Evolutionary conservation across 2,888 invertebrate genomes (phyloP).

Genomic region (Tanytarsus gracilentus): DNA sequence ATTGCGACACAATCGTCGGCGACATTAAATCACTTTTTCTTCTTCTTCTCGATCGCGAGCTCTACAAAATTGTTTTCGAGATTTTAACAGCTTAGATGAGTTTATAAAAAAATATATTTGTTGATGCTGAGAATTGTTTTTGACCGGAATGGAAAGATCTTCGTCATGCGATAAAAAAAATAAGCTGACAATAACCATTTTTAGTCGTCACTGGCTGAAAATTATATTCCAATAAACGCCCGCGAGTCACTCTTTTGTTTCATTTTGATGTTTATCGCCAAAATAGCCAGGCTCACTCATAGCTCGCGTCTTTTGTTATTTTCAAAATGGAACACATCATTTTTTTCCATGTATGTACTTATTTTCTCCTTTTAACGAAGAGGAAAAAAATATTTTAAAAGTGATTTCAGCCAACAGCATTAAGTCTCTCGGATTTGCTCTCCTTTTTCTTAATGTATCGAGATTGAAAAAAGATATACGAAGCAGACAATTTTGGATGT

Average conservation of each 20-base stretch:
- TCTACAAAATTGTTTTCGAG: not conserved
- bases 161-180: not conserved
- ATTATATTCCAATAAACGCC: conserved; percentile 5
- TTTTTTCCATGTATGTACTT: conserved; percentile 5
- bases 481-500: no score
- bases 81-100: not conserved
- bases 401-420: conserved; percentile 9
- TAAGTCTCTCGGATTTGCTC: no score
- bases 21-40: not conserved
- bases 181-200: conserved; percentile 8
- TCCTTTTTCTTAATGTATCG: no score
- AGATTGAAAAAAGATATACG: no score
- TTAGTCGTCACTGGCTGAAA: not conserved
- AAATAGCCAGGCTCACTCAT: not conserved
- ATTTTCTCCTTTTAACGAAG: not conserved
- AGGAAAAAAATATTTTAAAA: no score
- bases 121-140: not conserved
- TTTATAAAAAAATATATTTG: not conserved
- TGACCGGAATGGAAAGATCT: not conserved
- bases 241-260: not conserved
- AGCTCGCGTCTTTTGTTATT: not conserved
- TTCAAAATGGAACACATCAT: conserved; percentile 25
- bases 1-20: not conserved
- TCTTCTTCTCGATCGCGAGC: not conserved
- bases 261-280: not conserved